Conservation (phyloP, 2,113 vertebrate genomes). For the Suricata suricatta region DNA sequence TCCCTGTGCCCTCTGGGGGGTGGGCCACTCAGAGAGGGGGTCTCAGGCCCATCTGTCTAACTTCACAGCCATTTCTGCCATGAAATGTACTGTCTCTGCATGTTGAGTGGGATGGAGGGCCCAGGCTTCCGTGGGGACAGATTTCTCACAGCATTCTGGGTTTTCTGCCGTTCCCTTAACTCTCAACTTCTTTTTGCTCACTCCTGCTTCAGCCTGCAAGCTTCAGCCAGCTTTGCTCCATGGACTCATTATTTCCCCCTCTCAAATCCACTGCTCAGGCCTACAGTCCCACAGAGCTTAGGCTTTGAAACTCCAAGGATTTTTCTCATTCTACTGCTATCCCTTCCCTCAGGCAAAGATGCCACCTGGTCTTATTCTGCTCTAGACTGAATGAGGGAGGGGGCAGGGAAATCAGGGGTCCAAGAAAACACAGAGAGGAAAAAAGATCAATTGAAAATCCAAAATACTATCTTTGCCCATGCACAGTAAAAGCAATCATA, state of each 20-base stretch:
- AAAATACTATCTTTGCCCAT: neutral
- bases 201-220: neutral
- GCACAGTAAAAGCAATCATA: neutral
- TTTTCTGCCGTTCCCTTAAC: neutral
- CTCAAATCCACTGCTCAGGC: neutral
- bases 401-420: rapidly evolving
- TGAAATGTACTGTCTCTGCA: neutral
- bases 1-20: neutral
- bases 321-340: slow-evolving; percentile 9
- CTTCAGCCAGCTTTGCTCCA: neutral
- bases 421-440: neutral
- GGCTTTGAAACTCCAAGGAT: slow-evolving; percentile 1
- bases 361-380: slow-evolving; percentile 28
- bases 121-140: neutral
- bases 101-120: neutral
- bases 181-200: neutral
- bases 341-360: slow-evolving; percentile 34
- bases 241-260: neutral
- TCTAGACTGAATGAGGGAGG: neutral
- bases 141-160: neutral
- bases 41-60: neutral
- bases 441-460: neutral
- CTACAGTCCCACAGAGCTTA: neutral
- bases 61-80: neutral
- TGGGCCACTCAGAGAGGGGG: neutral